phyloP scores from a whole-genome alignment of 2,113 vertebrate genomes.

The Otus sunia region DNA sequence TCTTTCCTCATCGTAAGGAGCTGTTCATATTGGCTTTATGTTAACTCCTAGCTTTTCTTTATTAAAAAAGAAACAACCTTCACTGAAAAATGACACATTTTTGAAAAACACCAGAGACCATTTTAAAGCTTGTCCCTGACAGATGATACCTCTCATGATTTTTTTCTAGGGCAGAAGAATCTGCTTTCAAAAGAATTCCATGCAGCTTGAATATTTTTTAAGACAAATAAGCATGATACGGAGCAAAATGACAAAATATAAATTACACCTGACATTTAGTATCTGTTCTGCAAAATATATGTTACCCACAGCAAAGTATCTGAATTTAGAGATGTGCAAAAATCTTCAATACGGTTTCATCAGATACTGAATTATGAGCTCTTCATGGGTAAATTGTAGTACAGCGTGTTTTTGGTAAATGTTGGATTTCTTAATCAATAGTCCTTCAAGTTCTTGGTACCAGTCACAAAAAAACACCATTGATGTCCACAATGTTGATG shows the following conservation, averaged over 20 bases:
- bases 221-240: not conserved
- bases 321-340: not conserved
- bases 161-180: not conserved
- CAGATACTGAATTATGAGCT: not conserved
- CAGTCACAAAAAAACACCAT: not conserved
- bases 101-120: not conserved
- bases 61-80: not conserved
- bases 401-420: not conserved
- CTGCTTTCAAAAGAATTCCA: not conserved
- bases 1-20: not conserved
- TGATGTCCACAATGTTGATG: not conserved
- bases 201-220: not conserved
- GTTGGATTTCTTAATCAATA: not conserved
- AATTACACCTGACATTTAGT: not conserved
- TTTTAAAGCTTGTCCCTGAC: not conserved
- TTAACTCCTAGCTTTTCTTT: not conserved
- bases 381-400: not conserved
- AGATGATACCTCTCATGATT: not conserved
- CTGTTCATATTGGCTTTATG: not conserved
- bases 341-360: not conserved
- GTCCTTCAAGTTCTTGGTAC: not conserved
- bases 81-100: not conserved
- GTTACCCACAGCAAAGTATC: not conserved
- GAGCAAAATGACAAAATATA: not conserved
- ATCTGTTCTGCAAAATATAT: not conserved